These are phyloP conservation scores for Dyspetes luteomarginatus DNA, from an alignment of 2,888 invertebrate genomes.

Conservation along the genomic window DNA sequence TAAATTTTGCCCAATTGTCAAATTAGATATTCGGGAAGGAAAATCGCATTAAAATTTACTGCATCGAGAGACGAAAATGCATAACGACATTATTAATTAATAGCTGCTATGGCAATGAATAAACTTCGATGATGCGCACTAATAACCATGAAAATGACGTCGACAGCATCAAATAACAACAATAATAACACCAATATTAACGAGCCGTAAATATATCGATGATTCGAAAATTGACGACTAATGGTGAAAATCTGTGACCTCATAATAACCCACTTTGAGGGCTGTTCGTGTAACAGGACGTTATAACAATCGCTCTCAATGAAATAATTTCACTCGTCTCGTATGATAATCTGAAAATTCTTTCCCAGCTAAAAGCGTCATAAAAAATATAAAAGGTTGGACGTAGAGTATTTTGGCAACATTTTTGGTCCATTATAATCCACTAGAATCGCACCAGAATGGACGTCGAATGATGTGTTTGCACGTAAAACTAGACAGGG, in stretches of 20 bases:
- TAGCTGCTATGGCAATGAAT: neutral
- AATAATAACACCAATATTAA: slow-evolving; percentile 21
- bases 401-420: no score
- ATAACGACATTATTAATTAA: no score
- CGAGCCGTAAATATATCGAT: slow-evolving; percentile 7
- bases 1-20: neutral
- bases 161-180: no score
- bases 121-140: neutral
- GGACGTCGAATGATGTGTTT: neutral
- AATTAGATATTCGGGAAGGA: neutral
- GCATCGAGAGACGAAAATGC: neutral
- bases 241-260: slow-evolving; percentile 18
- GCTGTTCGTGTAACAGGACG: no score
- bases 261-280: no score
- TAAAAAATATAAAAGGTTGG: no score
- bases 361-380: no score
- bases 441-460: no score
- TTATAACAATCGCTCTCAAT: no score
- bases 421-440: no score
- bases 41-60: neutral
- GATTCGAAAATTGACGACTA: slow-evolving; percentile 6
- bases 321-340: no score
- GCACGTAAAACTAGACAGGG: neutral
- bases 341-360: no score
- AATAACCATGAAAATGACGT: slow-evolving; percentile 1